Conservation (phyloP, 2,797 vertebrate species). For the Leptatherina wallacei region DNA sequence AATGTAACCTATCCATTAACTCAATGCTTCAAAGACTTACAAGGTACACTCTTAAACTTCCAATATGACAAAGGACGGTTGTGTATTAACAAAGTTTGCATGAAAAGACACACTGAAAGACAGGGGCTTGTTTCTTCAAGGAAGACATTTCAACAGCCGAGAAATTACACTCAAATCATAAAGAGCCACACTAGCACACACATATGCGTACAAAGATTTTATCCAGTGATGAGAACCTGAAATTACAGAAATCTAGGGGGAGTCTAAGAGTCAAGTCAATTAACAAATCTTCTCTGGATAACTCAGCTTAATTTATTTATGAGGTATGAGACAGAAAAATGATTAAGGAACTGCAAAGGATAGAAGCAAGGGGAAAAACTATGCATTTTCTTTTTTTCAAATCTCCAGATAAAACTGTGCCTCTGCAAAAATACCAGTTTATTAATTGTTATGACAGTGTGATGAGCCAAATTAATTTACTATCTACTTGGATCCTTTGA, state of each 20-base stretch:
- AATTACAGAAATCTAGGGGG: constrained; percentile 34
- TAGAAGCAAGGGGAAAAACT: not conserved
- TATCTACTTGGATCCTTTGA: not conserved
- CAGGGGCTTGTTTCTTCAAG: not conserved
- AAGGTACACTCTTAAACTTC: constrained; percentile 39
- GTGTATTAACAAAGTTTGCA: constrained; percentile 2
- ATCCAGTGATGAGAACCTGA: constrained; percentile 37
- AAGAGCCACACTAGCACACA: constrained; percentile 7
- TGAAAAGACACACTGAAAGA: not conserved
- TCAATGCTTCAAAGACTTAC: constrained; percentile 58
- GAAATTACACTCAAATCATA: constrained; percentile 10
- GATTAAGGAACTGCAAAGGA: not conserved
- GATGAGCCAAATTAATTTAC: not conserved
- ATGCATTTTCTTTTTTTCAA: constrained; percentile 10
- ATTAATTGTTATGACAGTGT: not conserved
- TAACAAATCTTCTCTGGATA: constrained; percentile 52
- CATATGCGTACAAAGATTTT: constrained; percentile 9
- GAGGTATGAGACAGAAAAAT: constrained; percentile 8
- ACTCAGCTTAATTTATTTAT: constrained; percentile 50
- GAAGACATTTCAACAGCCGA: constrained; percentile 8
- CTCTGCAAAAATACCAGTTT: not conserved
- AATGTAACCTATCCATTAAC: constrained; percentile 48
- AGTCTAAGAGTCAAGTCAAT: constrained; percentile 50
- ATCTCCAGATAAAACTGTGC: constrained; percentile 8
- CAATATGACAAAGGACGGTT: constrained; percentile 26